Evolutionary conservation across 2,888 invertebrate genomes (phyloP).

Genomic region (Polyommatus iphigenia): DNA sequence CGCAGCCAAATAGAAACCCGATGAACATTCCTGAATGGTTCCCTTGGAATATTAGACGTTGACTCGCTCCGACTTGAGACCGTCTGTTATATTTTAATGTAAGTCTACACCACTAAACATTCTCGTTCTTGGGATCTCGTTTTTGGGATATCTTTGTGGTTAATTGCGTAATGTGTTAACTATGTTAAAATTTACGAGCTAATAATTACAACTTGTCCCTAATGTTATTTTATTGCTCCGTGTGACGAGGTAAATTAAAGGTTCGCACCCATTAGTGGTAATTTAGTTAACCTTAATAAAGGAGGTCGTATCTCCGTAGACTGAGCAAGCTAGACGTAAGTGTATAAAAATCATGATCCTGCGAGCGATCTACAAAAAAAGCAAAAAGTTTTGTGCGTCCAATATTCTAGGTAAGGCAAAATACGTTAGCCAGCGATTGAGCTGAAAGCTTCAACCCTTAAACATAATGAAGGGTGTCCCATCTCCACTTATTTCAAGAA

Average conservation of each 20-base stretch:
- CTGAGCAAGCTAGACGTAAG: constrained; percentile 1
- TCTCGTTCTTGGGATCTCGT: constrained; percentile 36
- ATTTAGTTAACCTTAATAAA: constrained; percentile 75
- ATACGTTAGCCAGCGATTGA: background rate
- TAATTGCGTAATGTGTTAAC: constrained; percentile 31
- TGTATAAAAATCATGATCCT: constrained; percentile 11
- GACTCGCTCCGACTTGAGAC: constrained; percentile 34
- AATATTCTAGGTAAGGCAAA: background rate
- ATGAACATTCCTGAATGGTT: constrained; percentile 51
- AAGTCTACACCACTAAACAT: constrained; percentile 36
- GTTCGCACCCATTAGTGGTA: constrained; percentile 49
- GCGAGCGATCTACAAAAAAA: background rate
- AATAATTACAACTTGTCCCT: constrained; percentile 27
- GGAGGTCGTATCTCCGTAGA: constrained; percentile 37
- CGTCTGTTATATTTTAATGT: constrained; percentile 41
- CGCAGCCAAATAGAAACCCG: constrained; percentile 32
- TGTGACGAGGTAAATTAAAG: constrained; percentile 27
- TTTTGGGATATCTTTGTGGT: constrained; percentile 36
- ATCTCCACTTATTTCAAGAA: background rate
- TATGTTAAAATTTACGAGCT: constrained; percentile 24
- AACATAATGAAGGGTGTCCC: background rate
- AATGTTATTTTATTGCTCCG: constrained; percentile 23
- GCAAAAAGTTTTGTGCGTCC: background rate
- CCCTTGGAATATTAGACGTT: constrained; percentile 46
- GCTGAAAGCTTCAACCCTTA: background rate